Evolutionary conservation across 2,113 vertebrate genomes (phyloP), one percentile per base, ranked within the genome.

Genomic region (Rattus rattus): DNA sequence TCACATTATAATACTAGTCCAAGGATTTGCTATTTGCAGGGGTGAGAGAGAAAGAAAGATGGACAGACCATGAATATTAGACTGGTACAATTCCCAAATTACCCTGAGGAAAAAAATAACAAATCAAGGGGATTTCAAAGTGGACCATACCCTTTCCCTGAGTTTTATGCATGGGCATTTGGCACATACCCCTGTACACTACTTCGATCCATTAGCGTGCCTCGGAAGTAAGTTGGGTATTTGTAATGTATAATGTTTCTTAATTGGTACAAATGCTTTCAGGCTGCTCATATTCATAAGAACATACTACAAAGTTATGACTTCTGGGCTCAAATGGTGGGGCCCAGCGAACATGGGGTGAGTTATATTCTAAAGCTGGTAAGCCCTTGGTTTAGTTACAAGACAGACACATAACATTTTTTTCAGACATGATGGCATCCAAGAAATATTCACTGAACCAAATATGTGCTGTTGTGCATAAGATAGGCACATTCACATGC

Each of bases 251-350:
- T 65, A 65, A 14, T 49, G 2, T 70, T 92, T 76, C 65, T 75
- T 90, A 91, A 80, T 85, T 70, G 63, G 7, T 61, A 75, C 70
- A 79, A 63, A 92, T 61, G 39, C 28, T 95, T 95, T 79, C 72
- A 79, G 47, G 47, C 17, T 56, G 33, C 39, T 86, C 54, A 75
- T 61, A 39, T 47, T 91, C 72, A 7, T 91, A 77, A 86, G 65
- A 93, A 75, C 67, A 81, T 13, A 16, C 4, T 33, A 52, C 47
- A n/a, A 43, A 75, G 49, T 85, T 63, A 43, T 63, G n/a, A 30
- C n/a, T 84, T 84, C n/a, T 63, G 22, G 59, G 13, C 36, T 84
- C 81, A 84, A 61, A 43, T 17, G 36, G 36, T 83, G n/a, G 13
- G 24, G 12, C 24, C 56, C 20, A 84, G 59, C 10, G n/a, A 43